These are phyloP conservation scores for Scrobipalpa costella DNA, from an alignment of 2,888 invertebrate species.

Conservation along the genomic window DNA sequence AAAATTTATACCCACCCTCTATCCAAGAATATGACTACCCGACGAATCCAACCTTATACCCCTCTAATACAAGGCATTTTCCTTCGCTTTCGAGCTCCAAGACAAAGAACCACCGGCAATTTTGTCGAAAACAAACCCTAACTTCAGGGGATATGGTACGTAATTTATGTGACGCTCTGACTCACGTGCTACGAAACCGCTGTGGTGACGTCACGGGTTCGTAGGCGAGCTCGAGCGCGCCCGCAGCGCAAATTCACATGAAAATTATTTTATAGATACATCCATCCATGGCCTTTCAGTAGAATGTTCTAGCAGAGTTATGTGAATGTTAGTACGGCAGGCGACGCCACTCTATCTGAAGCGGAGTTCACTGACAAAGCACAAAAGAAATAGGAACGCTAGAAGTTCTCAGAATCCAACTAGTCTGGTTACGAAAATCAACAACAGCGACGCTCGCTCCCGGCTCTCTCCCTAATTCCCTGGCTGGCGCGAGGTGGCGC, in stretches of 20 bases:
- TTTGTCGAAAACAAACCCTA: constrained; percentile 78
- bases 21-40: constrained; percentile 69
- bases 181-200: constrained; percentile 73
- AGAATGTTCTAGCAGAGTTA: neutral
- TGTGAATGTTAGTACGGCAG: neutral
- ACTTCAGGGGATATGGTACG: constrained; percentile 75
- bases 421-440: constrained; percentile 27
- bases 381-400: constrained; percentile 20
- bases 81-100: constrained; percentile 44
- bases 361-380: constrained; percentile 4
- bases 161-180: constrained; percentile 71
- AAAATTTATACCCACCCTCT: constrained; percentile 81
- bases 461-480: constrained; percentile 61
- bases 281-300: neutral
- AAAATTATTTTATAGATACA: constrained; percentile 1
- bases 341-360: neutral
- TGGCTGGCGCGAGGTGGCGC: constrained; percentile 67
- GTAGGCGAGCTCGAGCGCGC: constrained; percentile 45
- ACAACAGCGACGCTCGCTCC: constrained; percentile 35
- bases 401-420: constrained; percentile 22
- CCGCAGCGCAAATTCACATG: constrained; percentile 33
- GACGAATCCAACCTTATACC: constrained; percentile 55
- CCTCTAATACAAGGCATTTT: constrained; percentile 55
- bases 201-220: constrained; percentile 65
- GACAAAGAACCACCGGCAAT: constrained; percentile 76